Evolutionary conservation across 2,113 vertebrate species (phyloP).

Genomic region (Lophochroa leadbeateri): DNA sequence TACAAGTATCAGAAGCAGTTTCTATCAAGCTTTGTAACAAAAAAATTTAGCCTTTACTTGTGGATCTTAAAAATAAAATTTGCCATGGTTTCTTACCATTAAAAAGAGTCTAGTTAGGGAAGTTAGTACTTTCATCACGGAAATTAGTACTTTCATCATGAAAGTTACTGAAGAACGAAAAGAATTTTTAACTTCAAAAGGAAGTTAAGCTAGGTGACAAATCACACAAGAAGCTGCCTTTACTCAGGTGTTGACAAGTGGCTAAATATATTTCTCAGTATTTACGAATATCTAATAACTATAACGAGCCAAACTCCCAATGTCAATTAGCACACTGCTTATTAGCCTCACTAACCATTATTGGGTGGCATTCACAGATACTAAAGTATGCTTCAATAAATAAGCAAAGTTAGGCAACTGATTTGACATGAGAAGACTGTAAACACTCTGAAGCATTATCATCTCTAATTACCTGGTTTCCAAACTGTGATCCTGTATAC

Average conservation of each 20-base stretch:
- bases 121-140: neutral
- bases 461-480: constrained; percentile 78
- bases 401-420: neutral
- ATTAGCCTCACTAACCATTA: neutral
- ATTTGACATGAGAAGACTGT: neutral
- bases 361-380: neutral
- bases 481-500: constrained; percentile 77
- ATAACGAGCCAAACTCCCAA: neutral
- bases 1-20: neutral
- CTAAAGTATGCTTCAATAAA: neutral
- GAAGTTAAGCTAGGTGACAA: constrained; percentile 17
- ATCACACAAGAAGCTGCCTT: neutral
- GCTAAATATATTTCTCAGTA: neutral
- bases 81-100: neutral
- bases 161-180: neutral
- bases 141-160: neutral
- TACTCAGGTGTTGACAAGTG: neutral
- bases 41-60: neutral
- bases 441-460: neutral
- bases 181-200: neutral
- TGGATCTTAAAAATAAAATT: neutral
- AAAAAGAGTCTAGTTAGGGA: neutral
- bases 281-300: neutral
- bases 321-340: neutral
- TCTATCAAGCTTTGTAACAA: neutral